Conservation (phyloP, 30 jellyfish, hydroid and myxozoan genomes). For the Aurelia aurita complex sp. Pacific region DNA sequence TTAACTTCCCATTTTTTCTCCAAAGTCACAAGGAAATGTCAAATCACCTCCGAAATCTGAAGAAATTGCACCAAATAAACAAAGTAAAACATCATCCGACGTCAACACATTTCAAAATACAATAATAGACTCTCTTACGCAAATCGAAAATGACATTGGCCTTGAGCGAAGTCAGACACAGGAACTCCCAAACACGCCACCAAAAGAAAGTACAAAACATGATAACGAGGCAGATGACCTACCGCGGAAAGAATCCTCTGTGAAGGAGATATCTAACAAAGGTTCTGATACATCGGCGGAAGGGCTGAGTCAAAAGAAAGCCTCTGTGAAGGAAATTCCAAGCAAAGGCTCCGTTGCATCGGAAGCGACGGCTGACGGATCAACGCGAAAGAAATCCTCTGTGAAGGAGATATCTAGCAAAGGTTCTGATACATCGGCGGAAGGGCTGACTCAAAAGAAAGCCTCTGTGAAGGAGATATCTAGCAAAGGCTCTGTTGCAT, state of each 20-base stretch:
- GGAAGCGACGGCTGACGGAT: too few species aligned
- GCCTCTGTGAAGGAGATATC: too few species aligned
- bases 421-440: too few species aligned
- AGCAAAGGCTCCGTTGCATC: too few species aligned
- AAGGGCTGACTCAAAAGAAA: too few species aligned
- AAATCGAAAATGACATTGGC: not conserved
- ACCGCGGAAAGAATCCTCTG: conserved; percentile 11
- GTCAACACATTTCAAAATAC: too few species aligned
- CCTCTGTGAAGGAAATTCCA: not conserved
- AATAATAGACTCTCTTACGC: not conserved
- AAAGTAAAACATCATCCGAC: too few species aligned
- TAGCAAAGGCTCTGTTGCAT: too few species aligned
- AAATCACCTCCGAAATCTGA: conserved; percentile 39
- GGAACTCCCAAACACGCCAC: conserved; percentile 10
- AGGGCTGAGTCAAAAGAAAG: not conserved
- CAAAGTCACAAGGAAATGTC: conserved; percentile 21
- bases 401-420: too few species aligned
- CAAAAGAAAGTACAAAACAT: not conserved
- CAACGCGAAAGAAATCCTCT: not conserved
- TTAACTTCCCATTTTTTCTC: not conserved
- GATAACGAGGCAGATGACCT: conserved; percentile 5
- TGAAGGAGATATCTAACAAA: not conserved
- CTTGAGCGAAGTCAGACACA: conserved; percentile 36
- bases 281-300: too few species aligned
- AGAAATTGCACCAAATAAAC: not conserved